Evolutionary conservation across 2,113 vertebrate species (phyloP).

Genomic region (Naja naja): DNA sequence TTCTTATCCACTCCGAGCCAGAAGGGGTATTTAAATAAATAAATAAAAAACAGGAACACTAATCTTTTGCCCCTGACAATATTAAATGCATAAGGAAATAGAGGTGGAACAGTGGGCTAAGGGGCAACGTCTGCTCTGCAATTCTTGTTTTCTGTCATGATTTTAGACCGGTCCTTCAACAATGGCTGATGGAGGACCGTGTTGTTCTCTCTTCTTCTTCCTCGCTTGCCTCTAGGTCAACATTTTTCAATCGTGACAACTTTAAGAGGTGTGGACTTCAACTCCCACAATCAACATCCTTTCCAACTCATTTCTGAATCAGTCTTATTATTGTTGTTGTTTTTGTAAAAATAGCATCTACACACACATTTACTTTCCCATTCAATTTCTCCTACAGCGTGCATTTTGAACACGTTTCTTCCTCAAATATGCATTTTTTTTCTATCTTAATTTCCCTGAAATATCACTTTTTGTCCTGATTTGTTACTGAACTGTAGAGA

Average conservation of each 20-base stretch:
- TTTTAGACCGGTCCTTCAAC: neutral
- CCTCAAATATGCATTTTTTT: neutral
- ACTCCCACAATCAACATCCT: neutral
- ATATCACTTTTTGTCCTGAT: neutral
- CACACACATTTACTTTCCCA: neutral
- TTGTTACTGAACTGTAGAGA: neutral
- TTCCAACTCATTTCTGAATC: neutral
- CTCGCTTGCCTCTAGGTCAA: neutral
- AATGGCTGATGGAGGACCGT: neutral
- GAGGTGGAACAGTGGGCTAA: neutral
- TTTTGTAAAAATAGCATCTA: neutral
- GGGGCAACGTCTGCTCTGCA: neutral
- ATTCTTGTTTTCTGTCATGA: too few species aligned
- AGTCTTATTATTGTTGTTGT: neutral
- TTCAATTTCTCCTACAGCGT: neutral
- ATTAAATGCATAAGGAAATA: neutral
- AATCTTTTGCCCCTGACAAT: slow-evolving; percentile 2
- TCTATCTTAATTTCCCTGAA: neutral
- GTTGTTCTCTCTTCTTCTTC: neutral
- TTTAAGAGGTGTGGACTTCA: neutral
- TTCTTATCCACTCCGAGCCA: slow-evolving; percentile 17
- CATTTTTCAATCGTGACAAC: neutral
- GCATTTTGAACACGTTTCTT: neutral
- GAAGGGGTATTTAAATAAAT: neutral
- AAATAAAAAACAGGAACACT: slow-evolving; percentile 8